Evolutionary conservation across 2,888 invertebrate species (phyloP), one percentile per base, ranked within the genome.

Genomic region (Schizaphis graminum): DNA sequence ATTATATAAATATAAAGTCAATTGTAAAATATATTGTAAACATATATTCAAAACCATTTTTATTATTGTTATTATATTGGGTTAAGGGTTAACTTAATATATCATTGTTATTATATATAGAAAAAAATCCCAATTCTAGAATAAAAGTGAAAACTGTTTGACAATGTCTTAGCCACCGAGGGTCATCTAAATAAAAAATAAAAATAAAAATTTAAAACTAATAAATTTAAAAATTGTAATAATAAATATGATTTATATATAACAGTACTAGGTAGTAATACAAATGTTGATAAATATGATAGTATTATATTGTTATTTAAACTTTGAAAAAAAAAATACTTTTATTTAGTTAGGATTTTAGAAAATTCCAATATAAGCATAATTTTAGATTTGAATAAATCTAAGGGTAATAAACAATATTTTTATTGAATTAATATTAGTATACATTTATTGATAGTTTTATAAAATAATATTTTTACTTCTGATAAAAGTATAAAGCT

Each of bases 261-360:
- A n/a, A n/a, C n/a, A 77, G 7, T 21, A 21, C 67, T 67, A 67
- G n/a, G 21, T 67, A n/a, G n/a, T n/a, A 35, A 77, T 77, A 77
- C 3, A 35, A 21, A 77, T 21, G 5, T 7, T 77, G 35, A 35
- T 77, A 77, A 77, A 77, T 35, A 35, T 77, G 35, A 77, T 77
- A 21, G 77, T 21, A 77, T 77, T 35, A 88, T 56, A 41, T 56
- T 56, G 53, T 88, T 88, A 53, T 88, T 26, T 56, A 88, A 56
- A 24, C 53, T 88, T 53, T 4, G 11, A 56, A 35, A 53, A 11
- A n/a, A 88, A 35, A 88, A 5, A 88, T 35, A 53, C 53, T 88
- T 88, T 88, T 88, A n/a, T 53, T 88, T 88, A 35, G 88, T 88
- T 88, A 35, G 35, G 53, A 53, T 88, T 53, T 88, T 8, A 21